Evolutionary conservation across 2,113 vertebrate genomes (phyloP), one percentile per base, ranked within the genome.

Genomic region (Muntiacus muntjak): DNA sequence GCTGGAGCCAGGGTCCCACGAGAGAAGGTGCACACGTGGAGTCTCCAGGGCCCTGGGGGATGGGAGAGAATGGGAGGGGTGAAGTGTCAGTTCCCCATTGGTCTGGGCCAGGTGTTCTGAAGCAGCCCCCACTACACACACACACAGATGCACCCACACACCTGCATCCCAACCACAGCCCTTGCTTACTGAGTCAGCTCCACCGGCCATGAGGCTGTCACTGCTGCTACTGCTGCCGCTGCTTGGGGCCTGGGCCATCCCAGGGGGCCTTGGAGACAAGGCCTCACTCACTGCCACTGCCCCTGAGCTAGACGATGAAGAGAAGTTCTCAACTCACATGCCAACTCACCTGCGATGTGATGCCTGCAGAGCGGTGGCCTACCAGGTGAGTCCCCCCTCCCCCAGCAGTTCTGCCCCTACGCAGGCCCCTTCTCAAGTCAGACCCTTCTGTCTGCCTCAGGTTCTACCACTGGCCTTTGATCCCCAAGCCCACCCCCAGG

Each of bases 271-370:
- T 0, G 88, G 90, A 57, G 92, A 95, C 6, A 60, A 25, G 43
- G 2, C 50, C 87, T 60, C 62, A 0, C 83, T 3, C 87, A 98
- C 98, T 0, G 98, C 54, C 1, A 89, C 60, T 0, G 97, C 3
- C 0, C 98, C 98, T 30, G 87, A 79, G 50, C 95, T 99, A 87
- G 98, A 98, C 17, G 95, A 98, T 0, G 98, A 99, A 92, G 99
- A 99, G 87, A 97, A 55, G 89, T 97, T 98, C 67, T 99, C 98
- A 0, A 95, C 97, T 78, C 98, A 99, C 60, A 98, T 99, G 98
- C 98, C 99, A 0, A 43, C 87, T 3, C 82, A 98, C 62, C 97
- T 99, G 90, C 99, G 33, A 94, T 99, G 99, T 1, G 98, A 99
- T 0, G 98, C 98, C 94, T 99, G 98, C 98, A 97, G 62, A 8